phyloP scores from a whole-genome alignment of 2,797 vertebrate genomes.

The Loriculus beryllinus region DNA sequence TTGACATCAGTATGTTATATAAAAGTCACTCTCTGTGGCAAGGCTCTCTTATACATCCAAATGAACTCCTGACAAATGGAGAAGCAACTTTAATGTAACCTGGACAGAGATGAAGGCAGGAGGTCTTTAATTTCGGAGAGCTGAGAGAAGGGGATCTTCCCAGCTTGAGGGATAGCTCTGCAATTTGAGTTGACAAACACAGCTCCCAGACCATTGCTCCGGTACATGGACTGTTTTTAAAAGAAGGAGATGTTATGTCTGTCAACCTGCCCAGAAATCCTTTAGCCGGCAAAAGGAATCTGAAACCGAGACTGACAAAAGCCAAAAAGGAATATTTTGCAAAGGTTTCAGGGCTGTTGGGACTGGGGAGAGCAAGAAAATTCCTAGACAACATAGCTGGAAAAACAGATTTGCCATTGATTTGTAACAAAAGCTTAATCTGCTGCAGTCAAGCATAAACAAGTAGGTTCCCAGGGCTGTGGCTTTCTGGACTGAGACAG shows the following conservation, averaged over 20 bases:
- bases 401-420: neutral
- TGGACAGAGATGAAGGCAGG: neutral
- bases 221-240: neutral
- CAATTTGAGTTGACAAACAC: slow-evolving; percentile 13
- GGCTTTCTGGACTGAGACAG: neutral
- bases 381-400: neutral
- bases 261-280: slow-evolving; percentile 39
- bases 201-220: neutral
- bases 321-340: neutral
- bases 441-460: neutral
- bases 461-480: neutral
- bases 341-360: neutral
- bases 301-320: slow-evolving; percentile 9
- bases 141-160: neutral
- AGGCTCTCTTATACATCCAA: neutral
- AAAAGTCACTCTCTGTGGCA: neutral
- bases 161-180: slow-evolving; percentile 7
- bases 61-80: neutral
- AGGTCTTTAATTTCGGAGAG: neutral
- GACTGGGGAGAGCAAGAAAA: neutral
- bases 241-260: slow-evolving; percentile 44
- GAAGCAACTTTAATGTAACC: neutral
- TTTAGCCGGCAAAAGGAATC: neutral
- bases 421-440: neutral
- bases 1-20: neutral